phyloP scores from a whole-genome alignment of 2,113 vertebrate genomes.

The Chaetodon auriga region DNA sequence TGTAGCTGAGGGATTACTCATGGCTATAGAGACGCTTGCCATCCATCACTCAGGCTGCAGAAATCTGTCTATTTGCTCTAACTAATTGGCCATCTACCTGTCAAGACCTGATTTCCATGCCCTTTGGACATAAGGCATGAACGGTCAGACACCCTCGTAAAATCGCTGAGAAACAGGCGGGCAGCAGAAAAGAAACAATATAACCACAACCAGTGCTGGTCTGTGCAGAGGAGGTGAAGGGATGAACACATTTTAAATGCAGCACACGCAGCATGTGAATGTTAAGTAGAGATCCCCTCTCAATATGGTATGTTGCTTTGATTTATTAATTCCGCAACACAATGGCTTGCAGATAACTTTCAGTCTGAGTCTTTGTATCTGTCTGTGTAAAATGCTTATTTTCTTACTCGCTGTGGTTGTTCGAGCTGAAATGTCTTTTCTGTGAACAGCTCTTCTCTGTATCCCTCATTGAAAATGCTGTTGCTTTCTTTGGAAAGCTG shows the following conservation, averaged over 20 bases:
- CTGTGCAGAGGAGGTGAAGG: neutral
- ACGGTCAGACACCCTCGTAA: slow-evolving; percentile 28
- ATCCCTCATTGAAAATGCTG: slow-evolving; percentile 69
- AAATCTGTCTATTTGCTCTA: slow-evolving; percentile 36
- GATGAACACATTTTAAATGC: slow-evolving; percentile 8
- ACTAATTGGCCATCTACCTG: slow-evolving; percentile 68
- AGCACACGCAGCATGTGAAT: neutral
- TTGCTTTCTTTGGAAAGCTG: slow-evolving; percentile 70
- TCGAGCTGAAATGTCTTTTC: slow-evolving; percentile 59
- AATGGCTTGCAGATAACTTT: slow-evolving; percentile 47
- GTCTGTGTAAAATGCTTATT: slow-evolving; percentile 58
- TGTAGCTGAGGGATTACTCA: slow-evolving; percentile 36
- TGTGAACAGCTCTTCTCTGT: slow-evolving; percentile 70
- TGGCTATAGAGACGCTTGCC: slow-evolving; percentile 22
- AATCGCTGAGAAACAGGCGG: slow-evolving; percentile 9
- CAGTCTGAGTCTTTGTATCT: slow-evolving; percentile 15
- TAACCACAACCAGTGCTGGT: neutral
- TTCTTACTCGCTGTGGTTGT: slow-evolving; percentile 48
- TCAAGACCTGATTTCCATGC: slow-evolving; percentile 37
- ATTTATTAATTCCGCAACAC: slow-evolving; percentile 42
- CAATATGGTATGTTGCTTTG: neutral
- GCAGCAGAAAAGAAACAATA: neutral
- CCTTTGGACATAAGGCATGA: slow-evolving; percentile 45
- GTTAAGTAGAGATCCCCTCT: neutral
- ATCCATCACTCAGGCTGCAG: slow-evolving; percentile 47